Conservation (phyloP, 2,888 invertebrate genomes). For the Pelosia muscerda region DNA sequence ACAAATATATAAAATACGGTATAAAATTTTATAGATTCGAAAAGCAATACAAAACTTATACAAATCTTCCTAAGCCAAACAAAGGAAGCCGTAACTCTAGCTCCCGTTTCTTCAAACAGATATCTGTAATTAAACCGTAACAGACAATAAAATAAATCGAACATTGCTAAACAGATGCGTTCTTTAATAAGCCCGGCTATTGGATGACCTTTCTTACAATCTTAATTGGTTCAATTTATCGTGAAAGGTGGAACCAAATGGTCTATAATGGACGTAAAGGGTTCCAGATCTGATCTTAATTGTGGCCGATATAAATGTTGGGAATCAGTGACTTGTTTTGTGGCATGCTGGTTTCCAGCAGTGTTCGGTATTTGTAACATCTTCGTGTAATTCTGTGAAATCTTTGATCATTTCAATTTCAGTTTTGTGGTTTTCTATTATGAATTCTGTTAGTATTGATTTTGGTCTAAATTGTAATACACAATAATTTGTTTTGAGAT, state of each 20-base stretch:
- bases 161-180: conserved; percentile 30
- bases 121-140: neutral
- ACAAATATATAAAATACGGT: neutral
- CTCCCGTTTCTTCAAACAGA: neutral
- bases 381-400: conserved; percentile 11
- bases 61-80: neutral
- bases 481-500: neutral
- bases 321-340: conserved; percentile 44
- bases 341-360: conserved; percentile 26
- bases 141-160: conserved; percentile 26
- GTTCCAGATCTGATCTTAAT: conserved; percentile 64
- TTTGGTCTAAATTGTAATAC: neutral
- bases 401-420: neutral
- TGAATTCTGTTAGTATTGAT: neutral
- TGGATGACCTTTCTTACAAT: conserved; percentile 47
- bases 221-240: conserved; percentile 65
- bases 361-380: conserved; percentile 9
- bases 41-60: neutral
- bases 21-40: neutral
- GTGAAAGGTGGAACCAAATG: conserved; percentile 59
- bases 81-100: neutral
- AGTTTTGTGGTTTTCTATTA: neutral
- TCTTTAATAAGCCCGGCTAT: conserved; percentile 37
- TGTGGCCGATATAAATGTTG: conserved; percentile 53
- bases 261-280: conserved; percentile 57